Evolutionary conservation across 2,797 vertebrate genomes (phyloP).

Genomic region (Alcedo atthis): DNA sequence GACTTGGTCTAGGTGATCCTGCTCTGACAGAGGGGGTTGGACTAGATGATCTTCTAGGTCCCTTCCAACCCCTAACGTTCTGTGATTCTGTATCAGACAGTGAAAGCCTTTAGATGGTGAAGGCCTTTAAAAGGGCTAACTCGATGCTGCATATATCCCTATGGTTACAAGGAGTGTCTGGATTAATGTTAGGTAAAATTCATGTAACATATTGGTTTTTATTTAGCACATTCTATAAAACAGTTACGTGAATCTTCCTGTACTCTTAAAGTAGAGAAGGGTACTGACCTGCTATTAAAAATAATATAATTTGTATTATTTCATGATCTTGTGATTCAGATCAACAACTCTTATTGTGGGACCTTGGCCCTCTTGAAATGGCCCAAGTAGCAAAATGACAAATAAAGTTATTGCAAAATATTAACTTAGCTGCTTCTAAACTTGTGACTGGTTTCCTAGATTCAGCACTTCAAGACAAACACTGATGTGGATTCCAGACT

Average conservation of each 20-base stretch:
- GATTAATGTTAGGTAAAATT: background rate
- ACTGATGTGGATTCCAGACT: constrained; percentile 98
- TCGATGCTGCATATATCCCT: background rate
- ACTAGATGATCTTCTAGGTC: too few relatives aligned
- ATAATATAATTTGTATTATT: background rate
- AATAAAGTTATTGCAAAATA: background rate
- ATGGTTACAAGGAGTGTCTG: background rate
- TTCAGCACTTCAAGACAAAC: constrained; percentile 99
- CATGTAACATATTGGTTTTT: background rate
- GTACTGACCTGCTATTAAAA: background rate
- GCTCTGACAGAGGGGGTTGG: too few relatives aligned
- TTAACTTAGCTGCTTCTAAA: background rate
- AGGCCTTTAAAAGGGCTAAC: background rate
- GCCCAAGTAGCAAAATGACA: background rate
- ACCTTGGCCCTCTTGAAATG: background rate
- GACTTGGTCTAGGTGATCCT: too few relatives aligned
- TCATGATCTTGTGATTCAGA: background rate
- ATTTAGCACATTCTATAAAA: background rate
- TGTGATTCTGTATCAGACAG: background rate
- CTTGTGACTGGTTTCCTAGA: constrained; percentile 74
- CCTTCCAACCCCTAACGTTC: too few relatives aligned
- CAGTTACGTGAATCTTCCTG: background rate
- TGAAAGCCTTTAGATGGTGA: background rate
- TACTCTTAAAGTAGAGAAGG: background rate
- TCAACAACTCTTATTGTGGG: background rate